Evolutionary conservation across 2,113 vertebrate genomes (phyloP), one percentile per base, ranked within the genome.

Genomic region (Anguilla rostrata): DNA sequence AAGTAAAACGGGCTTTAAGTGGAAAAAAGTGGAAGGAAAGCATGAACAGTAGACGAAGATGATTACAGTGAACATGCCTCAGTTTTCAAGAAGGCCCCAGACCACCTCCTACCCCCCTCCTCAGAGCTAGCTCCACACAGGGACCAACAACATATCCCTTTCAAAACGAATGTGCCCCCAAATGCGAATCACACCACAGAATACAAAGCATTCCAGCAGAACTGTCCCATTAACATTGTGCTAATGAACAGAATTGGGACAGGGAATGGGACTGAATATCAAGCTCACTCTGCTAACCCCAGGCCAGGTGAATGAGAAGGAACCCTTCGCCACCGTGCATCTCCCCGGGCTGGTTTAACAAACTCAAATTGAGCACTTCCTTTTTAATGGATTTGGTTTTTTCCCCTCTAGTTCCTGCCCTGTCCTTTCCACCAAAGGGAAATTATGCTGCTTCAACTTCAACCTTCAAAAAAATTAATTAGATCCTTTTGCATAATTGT

Each of bases 391-490:
- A 82, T 83, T 85, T 83, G 41, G 66, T 88, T 75, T 83, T 40
- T 83, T 57, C 29, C 81, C 83, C 66, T 49, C 83, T 29, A 85
- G 86, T 85, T 82, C 87, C 22, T 41, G 40, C 12, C 60, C 4
- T 18, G 39, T 46, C 71, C 41, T 87, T 79, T 66, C 78, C 85
- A 86, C 85, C 43, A 39, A 83, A 49, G 83, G 84, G 57, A 80
- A 78, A 85, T 87, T 88, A 40, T 81, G 60, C 82, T 66, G 87
- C 80, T 34, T 78, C 39, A 78, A 18, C 57, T 75, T 85, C 82
- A 41, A 82, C 81, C 66, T 78, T 39, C 43, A 53, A 81, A 81
- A 34, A 88, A 87, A 87, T 84, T 81, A 87, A 88, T 86, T 82
- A 81, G 83, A 41, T 43, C 5, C 78, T 78, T 46, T 87, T 87